These are phyloP conservation scores for Phataginus tetradactyla DNA, from an alignment of 2,797 vertebrate genomes.

Conservation along the genomic window DNA sequence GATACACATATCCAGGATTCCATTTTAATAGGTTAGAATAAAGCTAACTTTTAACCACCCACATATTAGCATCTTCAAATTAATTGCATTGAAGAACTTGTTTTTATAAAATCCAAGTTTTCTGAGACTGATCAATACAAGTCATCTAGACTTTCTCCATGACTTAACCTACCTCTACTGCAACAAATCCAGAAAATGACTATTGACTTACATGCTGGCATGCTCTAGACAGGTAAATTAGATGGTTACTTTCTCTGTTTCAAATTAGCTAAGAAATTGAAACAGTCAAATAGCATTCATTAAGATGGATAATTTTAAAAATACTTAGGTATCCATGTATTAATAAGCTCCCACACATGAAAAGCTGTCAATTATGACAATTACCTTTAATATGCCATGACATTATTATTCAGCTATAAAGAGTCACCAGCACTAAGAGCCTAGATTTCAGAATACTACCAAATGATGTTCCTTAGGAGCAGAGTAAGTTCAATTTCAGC, in stretches of 20 bases:
- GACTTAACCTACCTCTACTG: not conserved
- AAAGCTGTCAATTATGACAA: slow-evolving; percentile 56
- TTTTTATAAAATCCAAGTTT: slow-evolving; percentile 6
- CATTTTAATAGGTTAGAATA: not conserved
- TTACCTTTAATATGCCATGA: slow-evolving; percentile 34
- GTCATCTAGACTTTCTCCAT: not conserved
- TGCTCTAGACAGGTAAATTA: slow-evolving; percentile 47
- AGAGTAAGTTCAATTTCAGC: not conserved
- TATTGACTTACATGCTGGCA: not conserved
- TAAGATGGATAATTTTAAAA: slow-evolving; percentile 61
- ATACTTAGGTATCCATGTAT: slow-evolving; percentile 40
- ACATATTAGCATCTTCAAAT: slow-evolving; percentile 1
- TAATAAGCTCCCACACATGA: slow-evolving; percentile 59
- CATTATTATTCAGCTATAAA: slow-evolving; percentile 41
- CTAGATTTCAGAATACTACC: slow-evolving; percentile 10
- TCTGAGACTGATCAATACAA: not conserved
- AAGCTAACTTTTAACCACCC: not conserved
- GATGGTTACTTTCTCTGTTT: slow-evolving; percentile 58
- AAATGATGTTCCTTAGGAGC: not conserved
- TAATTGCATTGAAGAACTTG: slow-evolving; percentile 2
- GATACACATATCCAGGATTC: not conserved
- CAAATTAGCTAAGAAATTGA: slow-evolving; percentile 62
- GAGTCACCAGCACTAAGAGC: slow-evolving; percentile 1
- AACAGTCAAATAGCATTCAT: slow-evolving; percentile 56
- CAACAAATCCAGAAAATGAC: slow-evolving; percentile 44